Percentiles rank a stretch among this genome's conserved stretches.
Conservation (phyloP, 2,888 invertebrate genomes). For the Artemia sinica region DNA sequence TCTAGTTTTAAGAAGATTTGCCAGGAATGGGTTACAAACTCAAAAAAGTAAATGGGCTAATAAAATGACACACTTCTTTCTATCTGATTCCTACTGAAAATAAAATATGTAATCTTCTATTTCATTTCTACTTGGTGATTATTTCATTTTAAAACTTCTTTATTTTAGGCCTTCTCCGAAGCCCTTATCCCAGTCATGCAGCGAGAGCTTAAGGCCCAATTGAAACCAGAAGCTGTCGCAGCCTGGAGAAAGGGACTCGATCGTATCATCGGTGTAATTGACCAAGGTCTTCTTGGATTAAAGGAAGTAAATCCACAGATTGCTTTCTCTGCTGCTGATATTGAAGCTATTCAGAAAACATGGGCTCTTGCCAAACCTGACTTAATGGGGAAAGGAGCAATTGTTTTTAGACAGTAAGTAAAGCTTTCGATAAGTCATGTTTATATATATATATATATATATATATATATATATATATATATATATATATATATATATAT, state of each 20-base stretch:
- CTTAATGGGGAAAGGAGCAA: constrained; percentile 5
- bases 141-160: background rate
- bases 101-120: too few relatives aligned
- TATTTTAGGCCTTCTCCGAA: constrained; percentile 4
- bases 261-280: background rate
- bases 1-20: too few relatives aligned
- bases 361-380: constrained; percentile 7
- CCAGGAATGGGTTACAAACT: too few relatives aligned
- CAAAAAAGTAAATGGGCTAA: too few relatives aligned
- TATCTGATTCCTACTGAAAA: too few relatives aligned
- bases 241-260: constrained; percentile 9
- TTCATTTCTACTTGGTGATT: too few relatives aligned
- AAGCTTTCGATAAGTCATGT: background rate
- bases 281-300: background rate
- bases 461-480: too few relatives aligned
- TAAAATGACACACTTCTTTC: too few relatives aligned
- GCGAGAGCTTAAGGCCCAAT: background rate
- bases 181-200: background rate
- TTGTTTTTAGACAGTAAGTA: constrained; percentile 9
- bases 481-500: too few relatives aligned
- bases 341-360: constrained; percentile 3
- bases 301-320: constrained; percentile 3
- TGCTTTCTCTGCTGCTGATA: constrained; percentile 11
- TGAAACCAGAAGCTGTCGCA: background rate
- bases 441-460: too few relatives aligned